A percentile compares a stretch with the other conserved stretches of the same genome.
These are phyloP conservation scores for Eumaeus atala DNA, from an alignment of 1,140 invertebrate species.

Conservation along the genomic window DNA sequence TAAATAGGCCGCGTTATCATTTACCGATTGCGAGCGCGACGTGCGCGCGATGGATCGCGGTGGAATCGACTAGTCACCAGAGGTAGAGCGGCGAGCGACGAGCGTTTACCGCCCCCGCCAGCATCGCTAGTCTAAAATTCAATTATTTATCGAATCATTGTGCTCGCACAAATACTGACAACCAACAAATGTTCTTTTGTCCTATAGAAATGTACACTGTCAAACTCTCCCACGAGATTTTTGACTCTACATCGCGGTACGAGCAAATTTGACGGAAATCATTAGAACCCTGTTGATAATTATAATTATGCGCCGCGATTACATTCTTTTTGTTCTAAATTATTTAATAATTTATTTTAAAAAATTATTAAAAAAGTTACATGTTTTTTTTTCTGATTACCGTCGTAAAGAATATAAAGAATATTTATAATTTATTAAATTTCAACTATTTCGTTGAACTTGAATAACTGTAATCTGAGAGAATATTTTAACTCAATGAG, in stretches of 20 bases:
- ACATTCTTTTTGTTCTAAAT: too few relatives aligned
- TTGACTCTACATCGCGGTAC: slow-evolving; percentile 40
- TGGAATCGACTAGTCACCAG: slow-evolving; percentile 37
- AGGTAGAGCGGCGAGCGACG: too few relatives aligned
- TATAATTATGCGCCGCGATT: too few relatives aligned
- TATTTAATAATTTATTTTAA: too few relatives aligned
- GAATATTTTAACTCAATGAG: too few relatives aligned
- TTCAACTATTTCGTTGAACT: too few relatives aligned
- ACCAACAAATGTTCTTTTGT: slow-evolving; percentile 43
- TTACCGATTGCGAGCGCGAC: slow-evolving; percentile 32
- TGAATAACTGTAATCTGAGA: too few relatives aligned
- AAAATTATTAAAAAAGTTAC: too few relatives aligned
- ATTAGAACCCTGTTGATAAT: too few relatives aligned
- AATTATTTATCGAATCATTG: slow-evolving; percentile 61
- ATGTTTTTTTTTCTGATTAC: too few relatives aligned
- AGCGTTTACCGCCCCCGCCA: slow-evolving; percentile 15
- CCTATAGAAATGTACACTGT: slow-evolving; percentile 28
- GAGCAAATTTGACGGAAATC: background rate
- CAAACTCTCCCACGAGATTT: slow-evolving; percentile 53
- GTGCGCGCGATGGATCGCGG: slow-evolving; percentile 48
- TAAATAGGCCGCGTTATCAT: slow-evolving; percentile 61
- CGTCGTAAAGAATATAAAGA: too few relatives aligned
- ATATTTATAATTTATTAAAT: too few relatives aligned
- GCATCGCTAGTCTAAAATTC: slow-evolving; percentile 42
- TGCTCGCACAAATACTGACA: slow-evolving; percentile 36